phyloP scores from a whole-genome alignment of 2,113 vertebrate genomes.

The Brachionichthys hirsutus region DNA sequence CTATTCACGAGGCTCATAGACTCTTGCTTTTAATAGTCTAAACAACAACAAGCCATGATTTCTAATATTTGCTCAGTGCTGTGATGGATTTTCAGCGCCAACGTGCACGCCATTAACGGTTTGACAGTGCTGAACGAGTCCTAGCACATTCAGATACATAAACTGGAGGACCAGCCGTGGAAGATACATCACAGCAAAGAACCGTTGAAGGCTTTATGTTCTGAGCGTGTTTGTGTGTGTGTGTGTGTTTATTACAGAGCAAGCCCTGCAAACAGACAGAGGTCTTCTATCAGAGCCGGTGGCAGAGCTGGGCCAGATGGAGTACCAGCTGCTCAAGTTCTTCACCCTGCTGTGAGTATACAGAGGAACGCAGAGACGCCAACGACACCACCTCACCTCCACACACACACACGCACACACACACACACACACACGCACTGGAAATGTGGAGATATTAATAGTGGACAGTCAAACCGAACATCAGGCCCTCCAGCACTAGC shows the following conservation, averaged over 20 bases:
- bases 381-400: constrained; percentile 34
- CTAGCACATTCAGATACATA: background rate
- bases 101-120: background rate
- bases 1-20: background rate
- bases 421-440: constrained; percentile 15
- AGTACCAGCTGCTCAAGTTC: constrained; percentile 91
- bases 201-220: constrained; percentile 25
- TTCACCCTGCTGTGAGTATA: constrained; percentile 90
- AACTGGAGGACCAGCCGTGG: constrained; percentile 19
- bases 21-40: background rate
- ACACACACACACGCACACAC: constrained; percentile 36
- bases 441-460: constrained; percentile 31
- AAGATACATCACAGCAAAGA: constrained; percentile 6
- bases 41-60: background rate
- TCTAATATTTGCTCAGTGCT: background rate
- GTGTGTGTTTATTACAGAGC: constrained; percentile 76
- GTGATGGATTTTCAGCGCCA: background rate
- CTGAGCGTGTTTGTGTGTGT: constrained; percentile 18
- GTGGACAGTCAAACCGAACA: constrained; percentile 6
- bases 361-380: constrained; percentile 26
- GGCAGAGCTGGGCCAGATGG: constrained; percentile 83
- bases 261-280: constrained; percentile 80
- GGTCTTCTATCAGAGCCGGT: constrained; percentile 78
- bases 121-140: background rate
- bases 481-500: too few species aligned